These are phyloP conservation scores for Portevinia maculata DNA, from an alignment of 2,888 invertebrate genomes.

Conservation along the genomic window DNA sequence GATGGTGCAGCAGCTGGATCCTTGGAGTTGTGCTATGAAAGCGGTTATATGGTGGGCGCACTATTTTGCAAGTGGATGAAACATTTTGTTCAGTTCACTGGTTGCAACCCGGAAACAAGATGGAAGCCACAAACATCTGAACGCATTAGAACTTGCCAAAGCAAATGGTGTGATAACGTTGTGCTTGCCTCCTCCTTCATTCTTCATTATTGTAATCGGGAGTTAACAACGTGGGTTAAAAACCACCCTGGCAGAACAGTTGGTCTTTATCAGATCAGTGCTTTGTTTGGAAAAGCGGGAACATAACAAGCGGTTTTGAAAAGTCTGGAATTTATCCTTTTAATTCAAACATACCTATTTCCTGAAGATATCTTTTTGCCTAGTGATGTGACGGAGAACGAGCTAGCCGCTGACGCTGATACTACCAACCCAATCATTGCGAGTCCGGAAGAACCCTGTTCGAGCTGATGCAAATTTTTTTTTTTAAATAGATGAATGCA, in stretches of 20 bases:
- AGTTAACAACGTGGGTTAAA: too few species aligned
- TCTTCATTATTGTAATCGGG: constrained; percentile 1
- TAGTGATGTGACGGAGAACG: too few species aligned
- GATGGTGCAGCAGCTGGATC: constrained; percentile 8
- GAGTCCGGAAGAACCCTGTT: too few species aligned
- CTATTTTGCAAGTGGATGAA: constrained; percentile 4
- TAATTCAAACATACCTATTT: too few species aligned
- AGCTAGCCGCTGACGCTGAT: background rate
- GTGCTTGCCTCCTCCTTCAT: too few species aligned
- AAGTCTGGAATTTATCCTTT: too few species aligned
- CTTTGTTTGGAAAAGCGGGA: constrained; percentile 9
- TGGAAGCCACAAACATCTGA: constrained; percentile 17
- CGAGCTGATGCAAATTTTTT: background rate
- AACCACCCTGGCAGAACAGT: too few species aligned
- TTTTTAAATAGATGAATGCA: too few species aligned
- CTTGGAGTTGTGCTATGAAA: constrained; percentile 17
- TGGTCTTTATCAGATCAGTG: constrained; percentile 11
- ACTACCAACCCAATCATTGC: background rate
- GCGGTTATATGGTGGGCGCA: constrained; percentile 21
- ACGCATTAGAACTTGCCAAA: too few species aligned
- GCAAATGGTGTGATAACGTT: too few species aligned
- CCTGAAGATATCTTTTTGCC: too few species aligned
- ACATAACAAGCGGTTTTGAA: background rate
- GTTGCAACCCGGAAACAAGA: constrained; percentile 10
- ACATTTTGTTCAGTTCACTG: constrained; percentile 10